phyloP scores from a whole-genome alignment of 2,888 invertebrate species.

The Lasioglossum marginatum region DNA sequence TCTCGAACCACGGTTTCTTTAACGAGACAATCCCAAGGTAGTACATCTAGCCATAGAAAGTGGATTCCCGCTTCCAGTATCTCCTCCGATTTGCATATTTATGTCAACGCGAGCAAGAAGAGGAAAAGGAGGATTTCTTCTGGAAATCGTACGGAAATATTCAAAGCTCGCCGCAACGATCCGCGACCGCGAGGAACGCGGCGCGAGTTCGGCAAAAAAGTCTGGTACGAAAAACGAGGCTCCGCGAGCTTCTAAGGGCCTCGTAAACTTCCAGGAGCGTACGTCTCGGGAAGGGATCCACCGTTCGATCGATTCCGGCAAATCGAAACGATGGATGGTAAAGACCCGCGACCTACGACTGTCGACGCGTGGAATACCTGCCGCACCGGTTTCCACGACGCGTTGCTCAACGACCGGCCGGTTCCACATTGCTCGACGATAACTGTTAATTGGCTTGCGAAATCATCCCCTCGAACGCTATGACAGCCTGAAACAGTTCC shows the following conservation, averaged over 20 bases:
- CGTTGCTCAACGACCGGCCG: conserved; percentile 44
- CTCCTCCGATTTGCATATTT: neutral
- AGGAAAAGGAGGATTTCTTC: neutral
- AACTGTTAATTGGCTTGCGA: conserved; percentile 61
- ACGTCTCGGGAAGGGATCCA: neutral
- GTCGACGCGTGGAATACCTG: conserved; percentile 58
- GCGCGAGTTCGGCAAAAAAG: neutral
- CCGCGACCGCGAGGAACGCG: neutral
- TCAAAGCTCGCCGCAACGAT: neutral
- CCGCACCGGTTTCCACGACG: conserved; percentile 58
- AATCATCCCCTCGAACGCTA: conserved; percentile 46
- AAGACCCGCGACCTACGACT: conserved; percentile 42
- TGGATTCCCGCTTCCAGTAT: neutral
- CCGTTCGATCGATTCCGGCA: conserved; percentile 34
- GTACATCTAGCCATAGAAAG: neutral
- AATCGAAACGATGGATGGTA: conserved; percentile 57
- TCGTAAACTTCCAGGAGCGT: neutral
- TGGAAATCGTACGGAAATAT: neutral
- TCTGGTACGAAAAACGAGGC: neutral
- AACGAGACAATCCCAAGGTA: neutral
- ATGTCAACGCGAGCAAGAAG: neutral
- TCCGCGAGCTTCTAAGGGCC: neutral
- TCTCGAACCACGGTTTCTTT: neutral
- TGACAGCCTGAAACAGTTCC: conserved; percentile 28
- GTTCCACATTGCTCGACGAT: conserved; percentile 42